Evolutionary conservation across 2,888 invertebrate genomes (phyloP), one percentile per base, ranked within the genome.

Genomic region (Hipparchia sbordonii): DNA sequence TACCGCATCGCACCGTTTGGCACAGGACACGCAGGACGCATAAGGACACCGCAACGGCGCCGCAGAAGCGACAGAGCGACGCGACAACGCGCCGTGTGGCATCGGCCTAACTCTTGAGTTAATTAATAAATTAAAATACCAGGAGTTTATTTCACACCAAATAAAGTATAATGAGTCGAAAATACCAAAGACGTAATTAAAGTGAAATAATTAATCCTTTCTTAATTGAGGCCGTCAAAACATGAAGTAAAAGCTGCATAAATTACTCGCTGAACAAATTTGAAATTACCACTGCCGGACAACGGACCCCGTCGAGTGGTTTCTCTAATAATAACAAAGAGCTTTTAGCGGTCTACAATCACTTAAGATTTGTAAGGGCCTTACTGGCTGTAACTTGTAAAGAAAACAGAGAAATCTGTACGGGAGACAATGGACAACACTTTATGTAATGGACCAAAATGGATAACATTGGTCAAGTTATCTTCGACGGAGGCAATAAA

Each of bases 401-500:
- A 79, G 78, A 78, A 77, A 79, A 82, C 82, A 79, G 83, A 69
- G 77, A 77, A 76, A 77, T 77, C 81, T 76, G 76, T 70, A 76
- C 74, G 74, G 78, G 79, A 84, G 84, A 90, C 90, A 91, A 89
- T 87, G 82, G 87, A 81, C 82, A 84, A 85, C 87, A 88, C 87
- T 89, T 88, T 87, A 83, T 83, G 87, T 89, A 91, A 92, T 91
- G 91, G 89, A 82, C 85, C 80, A 84, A 85, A 87, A 87, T 82
- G 86, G 89, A 88, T 85, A 89, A 84, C 86, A 80, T 79, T 80
- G 83, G 84, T 82, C 81, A 82, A 82, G 84, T 89, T 92, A 91
- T 91, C 91, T 86, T 80, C 81, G 80, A 77, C 77, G 84, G 84
- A 82, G 83, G 87, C 83, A 87, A 89, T 91, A 91, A 91, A 92